Evolutionary conservation across 1,140 invertebrate species (phyloP).

Genomic region (Monochamus saltuarius): DNA sequence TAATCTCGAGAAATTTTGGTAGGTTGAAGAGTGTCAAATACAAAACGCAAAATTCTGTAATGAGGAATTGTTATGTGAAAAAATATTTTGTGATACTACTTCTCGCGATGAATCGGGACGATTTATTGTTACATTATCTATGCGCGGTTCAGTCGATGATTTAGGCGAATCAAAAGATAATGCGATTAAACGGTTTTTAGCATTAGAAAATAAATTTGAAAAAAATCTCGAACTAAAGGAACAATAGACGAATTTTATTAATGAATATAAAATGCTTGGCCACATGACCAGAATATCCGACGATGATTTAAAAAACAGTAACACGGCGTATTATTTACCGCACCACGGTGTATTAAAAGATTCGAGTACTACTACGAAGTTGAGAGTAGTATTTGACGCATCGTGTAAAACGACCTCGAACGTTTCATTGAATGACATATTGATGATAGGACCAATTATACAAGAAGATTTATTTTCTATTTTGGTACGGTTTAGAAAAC

Average conservation of each 20-base stretch:
- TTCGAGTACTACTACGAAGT: slow-evolving; percentile 12
- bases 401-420: slow-evolving; percentile 23
- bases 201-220: slow-evolving; percentile 9
- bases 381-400: slow-evolving; percentile 32
- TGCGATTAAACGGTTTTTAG: neutral
- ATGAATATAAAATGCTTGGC: slow-evolving; percentile 3
- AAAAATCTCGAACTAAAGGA: slow-evolving; percentile 3
- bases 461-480: slow-evolving; percentile 40
- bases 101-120: slow-evolving; percentile 2
- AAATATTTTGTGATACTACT: slow-evolving; percentile 3
- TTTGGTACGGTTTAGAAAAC: slow-evolving; percentile 30
- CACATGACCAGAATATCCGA: slow-evolving; percentile 4
- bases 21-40: slow-evolving; percentile 1
- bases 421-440: slow-evolving; percentile 36
- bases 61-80: too few relatives aligned
- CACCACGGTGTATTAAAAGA: slow-evolving; percentile 40
- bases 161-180: neutral
- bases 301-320: neutral
- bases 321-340: slow-evolving; percentile 28
- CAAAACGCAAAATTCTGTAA: too few relatives aligned
- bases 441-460: slow-evolving; percentile 33
- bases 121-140: slow-evolving; percentile 10
- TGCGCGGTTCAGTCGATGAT: neutral
- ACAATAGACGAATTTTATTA: slow-evolving; percentile 3
- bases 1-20: neutral